Percentiles rank a stretch among this genome's conserved stretches.
Conservation (phyloP, 1,140 invertebrate species). For the Diachasma alloeum region DNA sequence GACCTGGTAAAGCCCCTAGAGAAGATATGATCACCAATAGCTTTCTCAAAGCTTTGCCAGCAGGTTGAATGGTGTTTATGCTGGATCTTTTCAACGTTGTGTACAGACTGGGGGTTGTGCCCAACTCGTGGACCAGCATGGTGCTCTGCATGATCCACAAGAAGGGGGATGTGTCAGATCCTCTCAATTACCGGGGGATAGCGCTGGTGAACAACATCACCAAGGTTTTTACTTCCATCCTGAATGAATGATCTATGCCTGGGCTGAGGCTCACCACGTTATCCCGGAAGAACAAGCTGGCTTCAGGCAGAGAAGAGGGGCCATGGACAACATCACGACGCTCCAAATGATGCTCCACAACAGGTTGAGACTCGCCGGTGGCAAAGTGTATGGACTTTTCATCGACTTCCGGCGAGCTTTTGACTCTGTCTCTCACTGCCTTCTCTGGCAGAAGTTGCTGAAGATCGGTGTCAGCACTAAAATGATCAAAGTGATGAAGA, state of each 20-base stretch:
- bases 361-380: neutral
- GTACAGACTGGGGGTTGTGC: neutral
- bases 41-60: neutral
- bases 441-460: no score
- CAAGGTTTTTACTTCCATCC: no score
- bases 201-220: no score
- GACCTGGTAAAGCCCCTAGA: neutral
- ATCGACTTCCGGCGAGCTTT: slow-evolving; percentile 28
- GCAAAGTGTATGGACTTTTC: neutral
- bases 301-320: no score
- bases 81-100: neutral
- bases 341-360: neutral
- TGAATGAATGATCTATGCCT: no score
- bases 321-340: slow-evolving; percentile 25
- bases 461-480: no score
- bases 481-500: no score
- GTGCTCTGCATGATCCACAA: no score
- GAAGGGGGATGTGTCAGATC: no score
- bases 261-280: no score
- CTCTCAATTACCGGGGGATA: no score
- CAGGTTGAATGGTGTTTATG: neutral
- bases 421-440: neutral
- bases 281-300: no score
- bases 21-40: neutral
- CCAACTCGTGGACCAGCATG: neutral